Base-by-base conservation (phyloP, 2,797 vertebrate genomes). In the Champsocephalus esox region DNA sequence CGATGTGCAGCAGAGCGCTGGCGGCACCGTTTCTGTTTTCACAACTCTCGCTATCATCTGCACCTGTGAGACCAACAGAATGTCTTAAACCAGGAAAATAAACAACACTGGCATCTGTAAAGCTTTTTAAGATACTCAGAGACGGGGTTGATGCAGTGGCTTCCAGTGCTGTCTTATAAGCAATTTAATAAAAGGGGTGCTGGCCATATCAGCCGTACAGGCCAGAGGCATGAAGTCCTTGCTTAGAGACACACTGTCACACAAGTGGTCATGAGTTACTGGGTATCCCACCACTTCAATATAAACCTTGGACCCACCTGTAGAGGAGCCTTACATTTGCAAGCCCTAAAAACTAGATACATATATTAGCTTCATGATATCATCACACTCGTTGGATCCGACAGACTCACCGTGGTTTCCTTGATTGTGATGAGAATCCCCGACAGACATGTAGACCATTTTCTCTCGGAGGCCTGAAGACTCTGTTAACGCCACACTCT, bases 371-470 rank as follows among this genome's bases (percentile, higher is more conserved):
- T 81, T 87, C 34, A 80, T 65, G 55, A 77, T 68, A 78, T 60
- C 19, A 54, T 50, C 73, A 56, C 79, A 16, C 1, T 62, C 0
- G 16, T 13, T 19, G 2, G 50, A 52, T 44, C 5, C 5, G 8
- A 34, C 19, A 13, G 85, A 93, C 96, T 96, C 94, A 98, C 97
- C 96, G 63, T 98, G 93, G 86, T 98, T 96, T 91, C 96, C 96
- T 82, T 98, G 97, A 92, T 96, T 96, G 76, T 96, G 96, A 82
- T 97, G 97, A 84, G 96, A 95, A 86, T 99, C 97, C 60, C 97
- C 97, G 17, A 99, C 97, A 74, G 97, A 96, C 97, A 99, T 99
- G 93, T 99, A 99, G 84, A 99, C 96, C 97, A 99, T 99, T 92
- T 99, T 99, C 92, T 99, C 98, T 88, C 97, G 92, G 77, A 97